Percentiles rank a stretch among this genome's conserved stretches.
Conservation (phyloP, 2,888 invertebrate species). For the Philaethria dido region DNA sequence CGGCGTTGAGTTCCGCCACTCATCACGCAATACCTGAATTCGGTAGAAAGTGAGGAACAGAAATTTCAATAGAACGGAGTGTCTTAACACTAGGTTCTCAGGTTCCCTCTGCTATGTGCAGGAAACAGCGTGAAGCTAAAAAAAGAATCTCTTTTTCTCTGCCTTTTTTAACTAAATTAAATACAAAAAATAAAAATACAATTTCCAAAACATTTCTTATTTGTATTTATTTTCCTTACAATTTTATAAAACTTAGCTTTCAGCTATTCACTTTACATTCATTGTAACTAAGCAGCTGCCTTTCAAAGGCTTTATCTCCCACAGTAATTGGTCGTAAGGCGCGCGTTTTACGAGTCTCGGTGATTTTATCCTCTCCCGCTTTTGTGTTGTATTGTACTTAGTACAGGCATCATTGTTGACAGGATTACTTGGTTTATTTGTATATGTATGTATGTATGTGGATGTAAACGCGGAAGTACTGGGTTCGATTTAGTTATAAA, state of each 20-base stretch:
- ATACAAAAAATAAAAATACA: not conserved
- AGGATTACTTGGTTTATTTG: constrained; percentile 11
- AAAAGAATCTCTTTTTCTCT: too few relatives aligned
- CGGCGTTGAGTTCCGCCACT: too few relatives aligned
- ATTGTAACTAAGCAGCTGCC: constrained; percentile 52
- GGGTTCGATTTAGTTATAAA: too few relatives aligned
- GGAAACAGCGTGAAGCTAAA: too few relatives aligned
- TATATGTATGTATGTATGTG: not conserved
- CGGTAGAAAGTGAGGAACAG: too few relatives aligned
- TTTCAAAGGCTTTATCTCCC: constrained; percentile 69
- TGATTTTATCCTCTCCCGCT: constrained; percentile 54
- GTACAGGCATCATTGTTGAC: constrained; percentile 30
- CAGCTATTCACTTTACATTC: constrained; percentile 39
- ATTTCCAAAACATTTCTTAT: not conserved
- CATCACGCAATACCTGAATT: too few relatives aligned
- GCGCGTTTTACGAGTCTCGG: constrained; percentile 60
- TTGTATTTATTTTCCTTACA: constrained; percentile 20
- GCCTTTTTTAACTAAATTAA: not conserved
- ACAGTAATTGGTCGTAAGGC: constrained; percentile 73
- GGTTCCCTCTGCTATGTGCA: too few relatives aligned
- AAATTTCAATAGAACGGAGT: too few relatives aligned
- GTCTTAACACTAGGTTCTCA: too few relatives aligned
- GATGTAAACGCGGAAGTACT: not conserved
- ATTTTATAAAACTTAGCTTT: constrained; percentile 19
- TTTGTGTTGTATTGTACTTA: constrained; percentile 58